Conservation (phyloP, 2,797 vertebrate genomes). For the Chelonia mydas region DNA sequence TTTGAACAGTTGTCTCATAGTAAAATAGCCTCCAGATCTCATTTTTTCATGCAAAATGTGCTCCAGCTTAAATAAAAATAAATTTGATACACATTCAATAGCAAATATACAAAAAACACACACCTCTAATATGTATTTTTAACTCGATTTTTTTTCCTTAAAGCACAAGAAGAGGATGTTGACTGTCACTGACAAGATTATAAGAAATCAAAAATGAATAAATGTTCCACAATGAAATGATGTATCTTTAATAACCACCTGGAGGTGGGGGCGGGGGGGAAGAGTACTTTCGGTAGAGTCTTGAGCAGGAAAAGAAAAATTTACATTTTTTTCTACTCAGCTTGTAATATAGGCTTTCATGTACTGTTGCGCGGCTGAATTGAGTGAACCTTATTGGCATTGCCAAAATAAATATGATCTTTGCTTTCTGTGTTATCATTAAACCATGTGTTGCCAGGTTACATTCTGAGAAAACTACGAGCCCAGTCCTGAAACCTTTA, state of each 20-base stretch:
- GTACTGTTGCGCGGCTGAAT: neutral
- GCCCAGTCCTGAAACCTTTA: neutral
- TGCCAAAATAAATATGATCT: neutral
- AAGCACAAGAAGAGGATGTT: neutral
- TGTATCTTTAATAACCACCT: neutral
- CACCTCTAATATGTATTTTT: neutral
- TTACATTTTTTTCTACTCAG: neutral
- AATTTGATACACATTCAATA: neutral
- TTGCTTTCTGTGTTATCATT: neutral
- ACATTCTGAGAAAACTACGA: neutral
- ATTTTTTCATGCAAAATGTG: conserved; percentile 49
- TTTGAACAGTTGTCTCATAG: conserved; percentile 62
- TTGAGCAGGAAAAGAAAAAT: neutral
- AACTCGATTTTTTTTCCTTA: neutral
- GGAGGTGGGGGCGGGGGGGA: neutral
- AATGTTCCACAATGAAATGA: accelerated
- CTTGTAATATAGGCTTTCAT: neutral
- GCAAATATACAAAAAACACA: neutral
- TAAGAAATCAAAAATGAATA: neutral
- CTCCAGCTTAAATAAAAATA: conserved; percentile 33
- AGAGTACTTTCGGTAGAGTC: neutral
- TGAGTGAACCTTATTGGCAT: neutral
- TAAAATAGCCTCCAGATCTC: conserved; percentile 42
- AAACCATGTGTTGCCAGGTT: neutral
- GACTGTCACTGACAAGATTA: neutral